Percentiles rank a stretch among this genome's conserved stretches.
Conservation (phyloP, 2,797 vertebrate species). For the Sebastes melanostomus region DNA sequence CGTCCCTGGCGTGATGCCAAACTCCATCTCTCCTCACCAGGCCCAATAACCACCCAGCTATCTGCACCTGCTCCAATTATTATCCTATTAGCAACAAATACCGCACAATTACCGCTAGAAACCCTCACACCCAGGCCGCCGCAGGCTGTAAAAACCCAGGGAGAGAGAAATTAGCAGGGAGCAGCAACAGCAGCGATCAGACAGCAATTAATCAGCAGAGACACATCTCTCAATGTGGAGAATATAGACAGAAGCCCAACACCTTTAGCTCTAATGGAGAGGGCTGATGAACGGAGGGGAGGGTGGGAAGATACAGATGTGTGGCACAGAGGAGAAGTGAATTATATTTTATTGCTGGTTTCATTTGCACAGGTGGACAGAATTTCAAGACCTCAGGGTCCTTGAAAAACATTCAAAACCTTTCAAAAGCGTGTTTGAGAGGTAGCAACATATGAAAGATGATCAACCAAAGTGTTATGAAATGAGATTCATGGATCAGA, state of each 20-base stretch:
- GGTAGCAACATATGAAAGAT: neutral
- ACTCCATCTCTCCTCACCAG: slow-evolving; percentile 69
- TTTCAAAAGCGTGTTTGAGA: neutral
- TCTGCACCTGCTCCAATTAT: slow-evolving; percentile 87
- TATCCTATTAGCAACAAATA: slow-evolving; percentile 87
- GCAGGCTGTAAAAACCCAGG: slow-evolving; percentile 63
- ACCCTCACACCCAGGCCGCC: slow-evolving; percentile 64
- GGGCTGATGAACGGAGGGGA: slow-evolving; percentile 37
- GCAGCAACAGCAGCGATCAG: slow-evolving; percentile 74
- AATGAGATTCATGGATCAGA: neutral
- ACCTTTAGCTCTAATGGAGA: slow-evolving; percentile 64
- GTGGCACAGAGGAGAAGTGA: neutral
- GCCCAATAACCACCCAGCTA: slow-evolving; percentile 77
- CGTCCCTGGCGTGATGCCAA: slow-evolving; percentile 67
- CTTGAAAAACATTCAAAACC: neutral
- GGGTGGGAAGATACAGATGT: slow-evolving; percentile 44
- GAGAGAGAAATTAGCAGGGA: slow-evolving; percentile 74
- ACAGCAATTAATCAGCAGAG: slow-evolving; percentile 79
- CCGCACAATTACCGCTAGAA: slow-evolving; percentile 82
- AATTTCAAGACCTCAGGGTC: neutral
- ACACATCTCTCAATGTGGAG: slow-evolving; percentile 51
- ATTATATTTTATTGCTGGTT: slow-evolving; percentile 27
- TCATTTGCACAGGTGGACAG: slow-evolving; percentile 24
- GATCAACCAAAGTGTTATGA: neutral
- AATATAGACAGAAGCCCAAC: slow-evolving; percentile 53